Evolutionary conservation across 1,140 invertebrate genomes (phyloP).

Genomic region (Zaprionus taronus): DNA sequence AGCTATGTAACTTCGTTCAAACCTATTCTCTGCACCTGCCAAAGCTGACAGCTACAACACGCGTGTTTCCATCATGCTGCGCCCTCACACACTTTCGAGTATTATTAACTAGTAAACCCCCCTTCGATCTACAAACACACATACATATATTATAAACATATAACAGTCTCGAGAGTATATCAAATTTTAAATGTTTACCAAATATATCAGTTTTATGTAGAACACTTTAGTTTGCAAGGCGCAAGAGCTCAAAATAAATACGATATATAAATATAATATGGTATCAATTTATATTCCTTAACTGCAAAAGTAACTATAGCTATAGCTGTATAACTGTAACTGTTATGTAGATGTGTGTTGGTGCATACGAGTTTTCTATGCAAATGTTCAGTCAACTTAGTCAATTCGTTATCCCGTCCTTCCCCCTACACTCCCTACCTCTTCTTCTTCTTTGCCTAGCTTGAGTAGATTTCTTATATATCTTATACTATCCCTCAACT

Average conservation of each 20-base stretch:
- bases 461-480: neutral
- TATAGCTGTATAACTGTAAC: neutral
- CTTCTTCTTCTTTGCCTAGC: neutral
- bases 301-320: constrained; percentile 6
- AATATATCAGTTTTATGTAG: constrained; percentile 4
- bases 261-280: constrained; percentile 7
- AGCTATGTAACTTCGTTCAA: neutral
- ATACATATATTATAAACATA: constrained; percentile 5
- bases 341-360: constrained; percentile 3
- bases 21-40: no score
- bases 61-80: neutral
- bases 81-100: neutral
- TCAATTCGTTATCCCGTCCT: neutral
- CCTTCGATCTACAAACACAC: neutral
- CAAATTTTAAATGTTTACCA: constrained; percentile 15
- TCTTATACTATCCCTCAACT: neutral
- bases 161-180: constrained; percentile 8
- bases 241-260: constrained; percentile 35
- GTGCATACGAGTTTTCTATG: constrained; percentile 6
- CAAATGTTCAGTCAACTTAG: constrained; percentile 4
- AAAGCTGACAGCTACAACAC: constrained; percentile 8
- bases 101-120: constrained; percentile 14
- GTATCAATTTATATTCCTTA: constrained; percentile 8
- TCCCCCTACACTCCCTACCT: neutral
- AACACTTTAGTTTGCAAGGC: constrained; percentile 25